Conservation (phyloP, 2,113 vertebrate species). For the Thoracochromis brauschi region DNA sequence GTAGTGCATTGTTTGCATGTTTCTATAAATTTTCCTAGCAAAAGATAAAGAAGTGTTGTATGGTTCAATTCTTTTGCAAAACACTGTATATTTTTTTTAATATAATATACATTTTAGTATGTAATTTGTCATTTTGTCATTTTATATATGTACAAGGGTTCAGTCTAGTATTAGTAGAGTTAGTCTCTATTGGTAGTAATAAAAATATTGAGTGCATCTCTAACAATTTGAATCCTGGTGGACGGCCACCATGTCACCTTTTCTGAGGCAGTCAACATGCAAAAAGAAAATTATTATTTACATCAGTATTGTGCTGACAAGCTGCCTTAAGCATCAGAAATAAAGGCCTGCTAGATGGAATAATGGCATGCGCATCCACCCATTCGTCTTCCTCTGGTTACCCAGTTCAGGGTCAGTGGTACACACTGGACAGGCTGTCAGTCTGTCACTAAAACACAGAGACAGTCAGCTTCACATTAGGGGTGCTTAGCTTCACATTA, state of each 20-base stretch:
- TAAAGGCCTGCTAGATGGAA: neutral
- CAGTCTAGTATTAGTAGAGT: neutral
- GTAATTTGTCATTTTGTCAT: neutral
- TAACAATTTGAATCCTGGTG: neutral
- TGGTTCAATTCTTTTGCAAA: neutral
- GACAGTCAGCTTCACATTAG: neutral
- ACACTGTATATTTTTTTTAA: fast-evolving
- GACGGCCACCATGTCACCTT: neutral
- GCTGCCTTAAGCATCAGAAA: neutral
- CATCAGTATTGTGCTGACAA: neutral
- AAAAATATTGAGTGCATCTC: neutral
- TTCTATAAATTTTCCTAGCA: neutral
- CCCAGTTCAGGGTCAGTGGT: neutral
- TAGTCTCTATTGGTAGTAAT: neutral
- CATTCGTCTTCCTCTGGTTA: neutral
- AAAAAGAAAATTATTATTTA: neutral
- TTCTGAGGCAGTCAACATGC: neutral
- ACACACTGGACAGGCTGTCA: neutral
- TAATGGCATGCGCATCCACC: neutral
- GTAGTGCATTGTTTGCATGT: neutral
- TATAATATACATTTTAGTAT: neutral
- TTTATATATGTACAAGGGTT: neutral
- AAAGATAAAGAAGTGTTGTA: neutral
- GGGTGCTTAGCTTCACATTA: neutral
- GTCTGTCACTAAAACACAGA: neutral